A percentile compares a stretch with the other conserved stretches of the same genome.
phyloP scores from a whole-genome alignment of 2,113 vertebrate species.

The Pluvialis apricaria region DNA sequence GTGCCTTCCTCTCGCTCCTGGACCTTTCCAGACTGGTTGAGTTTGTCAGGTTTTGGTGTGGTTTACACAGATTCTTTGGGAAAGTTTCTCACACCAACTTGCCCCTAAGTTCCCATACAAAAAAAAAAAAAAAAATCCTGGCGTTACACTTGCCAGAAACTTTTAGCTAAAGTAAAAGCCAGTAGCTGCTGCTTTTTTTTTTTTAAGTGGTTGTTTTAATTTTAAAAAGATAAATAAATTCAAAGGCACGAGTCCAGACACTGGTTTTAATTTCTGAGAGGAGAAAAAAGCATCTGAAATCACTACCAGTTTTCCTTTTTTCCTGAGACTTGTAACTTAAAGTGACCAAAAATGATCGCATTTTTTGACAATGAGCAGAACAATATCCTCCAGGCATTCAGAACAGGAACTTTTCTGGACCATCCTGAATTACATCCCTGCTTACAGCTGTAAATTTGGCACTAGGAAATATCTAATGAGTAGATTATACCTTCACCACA shows the following conservation, averaged over 20 bases:
- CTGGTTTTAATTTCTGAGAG: conserved; percentile 51
- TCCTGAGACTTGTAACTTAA: conserved; percentile 16
- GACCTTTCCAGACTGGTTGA: conserved; percentile 47
- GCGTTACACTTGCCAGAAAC: neutral
- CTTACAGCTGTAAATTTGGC: neutral
- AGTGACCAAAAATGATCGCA: neutral
- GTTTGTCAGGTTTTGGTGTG: conserved; percentile 46
- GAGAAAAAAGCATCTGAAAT: conserved; percentile 44
- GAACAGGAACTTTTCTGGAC: neutral
- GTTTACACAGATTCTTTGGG: conserved; percentile 43
- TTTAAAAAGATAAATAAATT: conserved; percentile 47
- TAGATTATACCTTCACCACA: neutral
- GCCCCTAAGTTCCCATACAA: conserved; percentile 11
- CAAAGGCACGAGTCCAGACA: neutral
- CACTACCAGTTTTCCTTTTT: neutral
- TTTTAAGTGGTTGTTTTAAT: conserved; percentile 40
- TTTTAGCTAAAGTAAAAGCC: conserved; percentile 28
- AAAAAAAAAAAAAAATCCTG: neutral
- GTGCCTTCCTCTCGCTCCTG: neutral
- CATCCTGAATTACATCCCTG: neutral
- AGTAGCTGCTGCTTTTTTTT: neutral
- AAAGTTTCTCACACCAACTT: conserved; percentile 59
- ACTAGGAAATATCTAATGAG: neutral
- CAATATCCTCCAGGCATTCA: neutral
- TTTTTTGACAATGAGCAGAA: conserved; percentile 19